Percentiles rank a stretch among this genome's conserved stretches.
These are phyloP conservation scores for Enteromius unitaeniatus DNA, from an alignment of 2,797 vertebrate species.

Conservation along the genomic window DNA sequence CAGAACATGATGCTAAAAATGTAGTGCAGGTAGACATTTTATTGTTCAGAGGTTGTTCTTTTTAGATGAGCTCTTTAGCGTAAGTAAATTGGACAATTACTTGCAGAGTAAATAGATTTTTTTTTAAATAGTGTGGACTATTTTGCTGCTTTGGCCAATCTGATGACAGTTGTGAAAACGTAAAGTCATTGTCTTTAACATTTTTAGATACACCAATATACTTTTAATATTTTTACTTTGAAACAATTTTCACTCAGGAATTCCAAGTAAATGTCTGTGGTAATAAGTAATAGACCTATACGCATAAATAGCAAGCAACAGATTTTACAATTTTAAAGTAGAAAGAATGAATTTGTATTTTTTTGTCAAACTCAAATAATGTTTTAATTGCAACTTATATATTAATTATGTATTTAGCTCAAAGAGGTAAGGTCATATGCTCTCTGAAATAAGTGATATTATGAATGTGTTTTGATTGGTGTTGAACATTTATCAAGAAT, in stretches of 20 bases:
- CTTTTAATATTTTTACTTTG: neutral
- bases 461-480: neutral
- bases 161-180: neutral
- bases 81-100: neutral
- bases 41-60: neutral
- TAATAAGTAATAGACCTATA: neutral
- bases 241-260: neutral
- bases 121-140: neutral
- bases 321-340: neutral
- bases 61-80: neutral
- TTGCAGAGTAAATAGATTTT: neutral
- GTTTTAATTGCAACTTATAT: neutral
- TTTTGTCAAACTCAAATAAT: neutral
- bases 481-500: neutral
- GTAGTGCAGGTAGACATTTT: neutral
- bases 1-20: neutral
- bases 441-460: too few relatives aligned
- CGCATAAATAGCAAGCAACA: neutral
- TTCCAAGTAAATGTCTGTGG: neutral
- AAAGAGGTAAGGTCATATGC: too few relatives aligned
- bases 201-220: neutral
- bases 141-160: neutral
- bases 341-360: neutral
- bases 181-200: neutral
- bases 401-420: neutral